Evolutionary conservation across 2,797 vertebrate species (phyloP), one percentile per base, ranked within the genome.

Genomic region (Gymnopithys bicolor): DNA sequence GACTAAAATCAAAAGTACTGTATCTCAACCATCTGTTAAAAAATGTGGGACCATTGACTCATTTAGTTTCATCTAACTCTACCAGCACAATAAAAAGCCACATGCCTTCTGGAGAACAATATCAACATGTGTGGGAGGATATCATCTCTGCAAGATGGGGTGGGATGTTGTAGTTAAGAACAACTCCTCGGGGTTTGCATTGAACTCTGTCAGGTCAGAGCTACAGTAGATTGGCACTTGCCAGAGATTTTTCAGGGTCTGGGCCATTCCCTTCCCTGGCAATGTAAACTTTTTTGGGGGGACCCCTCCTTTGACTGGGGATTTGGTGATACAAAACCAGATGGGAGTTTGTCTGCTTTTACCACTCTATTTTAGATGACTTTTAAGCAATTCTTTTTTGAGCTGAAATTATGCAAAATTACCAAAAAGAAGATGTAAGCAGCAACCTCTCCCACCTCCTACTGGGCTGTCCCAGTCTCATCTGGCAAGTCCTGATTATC

Each of bases 1-100:
- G 96, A 96, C 93, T 90, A 43, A 94, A 97, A 94, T 60, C 37
- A 91, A 74, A 94, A 96, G 81, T 82, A 86, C 3, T 74, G 53
- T 22, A 90, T 95, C 95, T 94, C 92, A 84, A 80, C 95, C 96
- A 97, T 96, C 96, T 96, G 95, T 92, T 96, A 94, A 87, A 93
- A 96, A 96, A 95, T 87, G 75, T 95, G 92, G 84, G 89, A 81
- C 94, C 88, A 97, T 77, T 96, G 96, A 97, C 96, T 96, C 96
- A 96, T 95, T 95, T 95, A 94, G 84, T 70, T 89, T 95, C 90
- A 96, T 93, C 84, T 80, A 92, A 92, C 78, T 96, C 67, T 85
- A 93, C 60, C 78, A 93, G 71, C 93, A 95, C 94, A 96, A 96
- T 87, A 93, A 94, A 87, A 85, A 93, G 35, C 2, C 13, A 3